Evolutionary conservation across 2,113 vertebrate species (phyloP).

Genomic region (Ivindomyrus marchei): DNA sequence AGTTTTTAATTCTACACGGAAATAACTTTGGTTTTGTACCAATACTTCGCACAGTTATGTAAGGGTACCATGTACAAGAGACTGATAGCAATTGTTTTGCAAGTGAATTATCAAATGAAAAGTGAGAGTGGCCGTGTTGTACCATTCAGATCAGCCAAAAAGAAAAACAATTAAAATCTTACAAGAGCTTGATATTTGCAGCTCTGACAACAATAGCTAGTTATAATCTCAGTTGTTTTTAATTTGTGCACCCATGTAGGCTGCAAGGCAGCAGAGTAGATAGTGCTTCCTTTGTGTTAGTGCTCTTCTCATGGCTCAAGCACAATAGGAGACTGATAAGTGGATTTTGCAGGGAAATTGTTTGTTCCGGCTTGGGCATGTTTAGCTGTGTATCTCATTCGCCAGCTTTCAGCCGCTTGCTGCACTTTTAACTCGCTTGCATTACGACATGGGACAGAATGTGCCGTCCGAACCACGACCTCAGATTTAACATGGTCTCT

Average conservation of each 20-base stretch:
- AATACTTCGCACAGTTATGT: not conserved
- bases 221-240: constrained; percentile 20
- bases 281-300: not conserved
- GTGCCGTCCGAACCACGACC: not conserved
- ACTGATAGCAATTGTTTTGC: not conserved
- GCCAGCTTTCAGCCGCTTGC: constrained; percentile 2
- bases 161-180: constrained; percentile 10
- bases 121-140: constrained; percentile 1
- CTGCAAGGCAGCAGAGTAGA: not conserved
- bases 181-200: constrained; percentile 14
- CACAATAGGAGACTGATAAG: constrained; percentile 8
- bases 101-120: constrained; percentile 16
- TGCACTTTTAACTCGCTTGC: constrained; percentile 12
- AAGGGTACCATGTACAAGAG: not conserved
- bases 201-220: constrained; percentile 7
- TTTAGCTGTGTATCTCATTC: not conserved
- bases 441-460: not conserved
- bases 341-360: not conserved
- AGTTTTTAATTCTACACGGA: not conserved
- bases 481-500: not conserved
- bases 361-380: not conserved
- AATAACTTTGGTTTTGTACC: not conserved
- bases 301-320: not conserved
- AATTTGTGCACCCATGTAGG: constrained; percentile 14
- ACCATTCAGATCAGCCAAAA: constrained; percentile 16